Evolutionary conservation across 2,797 vertebrate genomes (phyloP), one percentile per base, ranked within the genome.

Genomic region (Cetoscarus ocellatus): DNA sequence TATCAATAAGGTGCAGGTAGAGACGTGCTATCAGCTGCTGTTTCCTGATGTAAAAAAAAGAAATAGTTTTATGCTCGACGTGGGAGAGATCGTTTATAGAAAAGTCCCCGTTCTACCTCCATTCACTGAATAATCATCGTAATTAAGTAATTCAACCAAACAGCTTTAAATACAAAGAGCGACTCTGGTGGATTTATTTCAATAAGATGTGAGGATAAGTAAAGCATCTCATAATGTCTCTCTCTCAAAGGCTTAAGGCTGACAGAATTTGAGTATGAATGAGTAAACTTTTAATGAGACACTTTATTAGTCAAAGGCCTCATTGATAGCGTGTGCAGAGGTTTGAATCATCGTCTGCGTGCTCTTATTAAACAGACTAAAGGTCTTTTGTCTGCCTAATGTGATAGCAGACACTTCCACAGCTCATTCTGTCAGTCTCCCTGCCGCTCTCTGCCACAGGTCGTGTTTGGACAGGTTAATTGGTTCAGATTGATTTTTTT

Each of bases 381-480:
- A 80, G 67, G 60, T 86, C 73, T 76, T 62, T 45, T 45, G 64
- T 74, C 68, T 82, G 76, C 53, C 17, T 64, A 63, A 75, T 36
- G 49, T 63, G 14, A 34, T 8, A 13, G 19, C 56, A 73, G 70
- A 68, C 54, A 57, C 67, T 66, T 57, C 57, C 57, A 61, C 7
- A 1, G 19, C 47, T 57, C 38, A 42, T 65, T 76, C 67, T 78
- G 69, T 80, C 73, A 77, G 68, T 86, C 69, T 56, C 61, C 68
- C 58, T 50, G 65, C 38, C 6, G 2, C 54, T 68, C 55, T 44
- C 50, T 74, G 60, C 70, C 52, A 56, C 9, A 1, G 58, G 53
- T 75, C 64, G 27, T 84, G 70, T 86, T 87, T 84, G 60, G 66
- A 83, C 81, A 84, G 77, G 77, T 84, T 84, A 87, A 87, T 87